Conservation (phyloP, 2,113 vertebrate genomes). For the Dermatemys mawii region DNA sequence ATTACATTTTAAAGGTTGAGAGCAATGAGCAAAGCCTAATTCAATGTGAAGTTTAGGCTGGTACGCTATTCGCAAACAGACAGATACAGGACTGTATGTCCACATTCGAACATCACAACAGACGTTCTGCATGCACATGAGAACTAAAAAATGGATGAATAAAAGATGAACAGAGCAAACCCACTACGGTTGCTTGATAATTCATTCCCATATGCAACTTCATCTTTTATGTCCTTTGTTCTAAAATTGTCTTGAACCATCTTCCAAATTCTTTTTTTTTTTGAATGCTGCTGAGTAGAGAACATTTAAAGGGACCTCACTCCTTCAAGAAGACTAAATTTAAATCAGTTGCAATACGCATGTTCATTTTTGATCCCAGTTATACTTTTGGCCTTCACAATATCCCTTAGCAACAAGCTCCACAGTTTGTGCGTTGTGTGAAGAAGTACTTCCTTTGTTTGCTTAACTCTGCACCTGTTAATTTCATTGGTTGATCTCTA, state of each 20-base stretch:
- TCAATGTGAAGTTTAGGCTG: slow-evolving; percentile 30
- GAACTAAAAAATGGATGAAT: slow-evolving; percentile 45
- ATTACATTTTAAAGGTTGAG: slow-evolving; percentile 13
- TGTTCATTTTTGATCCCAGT: neutral
- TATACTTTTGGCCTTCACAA: neutral
- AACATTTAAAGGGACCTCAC: slow-evolving; percentile 36
- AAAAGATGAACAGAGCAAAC: slow-evolving; percentile 2
- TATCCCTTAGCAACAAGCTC: neutral
- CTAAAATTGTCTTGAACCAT: slow-evolving; percentile 16
- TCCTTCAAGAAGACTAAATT: slow-evolving; percentile 7
- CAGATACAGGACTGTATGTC: neutral
- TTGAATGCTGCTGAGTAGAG: neutral
- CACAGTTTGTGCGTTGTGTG: neutral
- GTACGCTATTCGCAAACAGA: slow-evolving; percentile 31
- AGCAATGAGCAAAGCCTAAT: slow-evolving; percentile 45
- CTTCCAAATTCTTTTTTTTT: neutral
- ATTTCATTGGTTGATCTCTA: neutral
- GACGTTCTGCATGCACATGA: neutral
- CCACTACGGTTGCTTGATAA: neutral
- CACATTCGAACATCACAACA: neutral
- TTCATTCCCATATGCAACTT: slow-evolving; percentile 38
- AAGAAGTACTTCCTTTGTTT: neutral
- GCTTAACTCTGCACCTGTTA: neutral
- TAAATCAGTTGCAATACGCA: neutral
- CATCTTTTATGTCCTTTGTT: neutral